Conservation (phyloP, 92 coral and sea anemone genomes). For the Scolanthus callimorphus region DNA sequence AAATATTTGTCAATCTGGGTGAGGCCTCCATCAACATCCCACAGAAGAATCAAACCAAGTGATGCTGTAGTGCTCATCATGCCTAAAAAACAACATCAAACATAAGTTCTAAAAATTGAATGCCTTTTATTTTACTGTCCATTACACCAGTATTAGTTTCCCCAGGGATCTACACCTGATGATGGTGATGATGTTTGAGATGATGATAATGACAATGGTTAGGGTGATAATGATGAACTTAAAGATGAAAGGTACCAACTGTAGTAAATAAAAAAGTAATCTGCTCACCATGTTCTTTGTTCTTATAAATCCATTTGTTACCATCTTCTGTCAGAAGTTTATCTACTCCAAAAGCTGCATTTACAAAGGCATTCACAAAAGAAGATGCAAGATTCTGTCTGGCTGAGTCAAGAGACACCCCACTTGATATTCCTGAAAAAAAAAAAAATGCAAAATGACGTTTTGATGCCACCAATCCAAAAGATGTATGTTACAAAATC, state of each 20-base stretch:
- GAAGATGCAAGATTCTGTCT: constrained; percentile 95
- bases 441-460: background rate
- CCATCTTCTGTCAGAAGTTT: constrained; percentile 93
- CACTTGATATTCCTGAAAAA: constrained; percentile 78
- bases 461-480: too few relatives aligned
- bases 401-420: constrained; percentile 93
- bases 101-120: background rate
- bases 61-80: constrained; percentile 99
- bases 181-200: too few relatives aligned
- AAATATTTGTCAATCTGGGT: constrained; percentile 98
- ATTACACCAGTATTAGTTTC: too few relatives aligned
- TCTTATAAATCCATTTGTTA: constrained; percentile 97
- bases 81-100: constrained; percentile 35
- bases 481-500: too few relatives aligned
- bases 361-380: constrained; percentile 93
- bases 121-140: too few relatives aligned
- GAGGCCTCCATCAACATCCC: constrained; percentile 98
- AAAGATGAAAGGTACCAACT: too few relatives aligned
- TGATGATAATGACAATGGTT: too few relatives aligned
- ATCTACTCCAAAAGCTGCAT: constrained; percentile 97
- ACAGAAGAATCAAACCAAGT: constrained; percentile 85
- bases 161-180: too few relatives aligned
- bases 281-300: constrained; percentile 99
- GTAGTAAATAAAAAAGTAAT: too few relatives aligned
- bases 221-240: too few relatives aligned